phyloP scores from a whole-genome alignment of 2,888 invertebrate genomes.

The Drosophila neonasuta region DNA sequence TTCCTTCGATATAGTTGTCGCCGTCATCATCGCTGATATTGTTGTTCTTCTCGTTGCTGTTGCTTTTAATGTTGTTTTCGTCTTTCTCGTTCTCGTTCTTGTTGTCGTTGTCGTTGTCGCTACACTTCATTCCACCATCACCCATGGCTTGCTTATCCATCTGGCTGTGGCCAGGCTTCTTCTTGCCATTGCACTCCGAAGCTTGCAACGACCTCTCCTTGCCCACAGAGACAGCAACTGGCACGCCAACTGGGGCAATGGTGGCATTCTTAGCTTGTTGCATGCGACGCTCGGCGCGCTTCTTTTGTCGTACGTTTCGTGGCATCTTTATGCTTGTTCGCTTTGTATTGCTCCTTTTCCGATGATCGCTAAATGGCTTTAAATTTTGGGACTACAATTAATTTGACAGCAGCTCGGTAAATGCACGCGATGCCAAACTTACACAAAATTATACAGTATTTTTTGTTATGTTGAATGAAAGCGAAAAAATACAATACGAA shows the following conservation, averaged over 20 bases:
- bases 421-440: constrained; percentile 17
- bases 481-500: constrained; percentile 12
- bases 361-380: constrained; percentile 11
- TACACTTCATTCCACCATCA: constrained; percentile 3
- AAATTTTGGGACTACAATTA: constrained; percentile 20
- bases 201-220: not conserved
- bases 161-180: constrained; percentile 4
- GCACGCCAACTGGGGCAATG: not conserved
- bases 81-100: not conserved
- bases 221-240: not conserved
- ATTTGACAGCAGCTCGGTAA: constrained; percentile 8
- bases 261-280: constrained; percentile 10
- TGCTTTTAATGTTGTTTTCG: not conserved
- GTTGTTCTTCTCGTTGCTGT: not conserved
- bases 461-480: constrained; percentile 14
- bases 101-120: not conserved
- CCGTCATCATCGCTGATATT: not conserved
- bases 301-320: constrained; percentile 39
- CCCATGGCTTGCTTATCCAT: constrained; percentile 25
- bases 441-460: constrained; percentile 14
- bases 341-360: not conserved
- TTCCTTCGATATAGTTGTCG: not conserved
- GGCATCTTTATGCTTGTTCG: constrained; percentile 30
- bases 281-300: constrained; percentile 41
- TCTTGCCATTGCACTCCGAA: not conserved